phyloP scores from a whole-genome alignment of 2,113 vertebrate species.

The Parus major region DNA sequence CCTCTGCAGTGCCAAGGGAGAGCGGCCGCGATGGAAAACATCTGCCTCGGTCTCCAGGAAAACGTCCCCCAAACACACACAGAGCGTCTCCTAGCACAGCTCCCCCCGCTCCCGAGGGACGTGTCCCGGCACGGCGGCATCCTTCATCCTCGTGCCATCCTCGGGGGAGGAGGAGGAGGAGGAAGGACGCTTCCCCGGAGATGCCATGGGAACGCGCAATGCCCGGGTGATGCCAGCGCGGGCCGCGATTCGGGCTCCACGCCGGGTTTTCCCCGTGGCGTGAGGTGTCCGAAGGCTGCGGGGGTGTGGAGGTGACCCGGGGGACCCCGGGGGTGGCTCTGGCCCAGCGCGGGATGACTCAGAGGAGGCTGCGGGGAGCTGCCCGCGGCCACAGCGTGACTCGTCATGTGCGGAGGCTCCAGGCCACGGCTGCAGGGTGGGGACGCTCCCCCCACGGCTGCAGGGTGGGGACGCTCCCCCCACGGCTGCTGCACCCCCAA shows the following conservation, averaged over 20 bases:
- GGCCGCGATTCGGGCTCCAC: rapidly evolving
- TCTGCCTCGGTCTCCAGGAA: neutral
- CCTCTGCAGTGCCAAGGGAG: neutral
- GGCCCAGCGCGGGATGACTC: neutral
- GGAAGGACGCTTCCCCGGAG: neutral
- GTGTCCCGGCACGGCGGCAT: neutral
- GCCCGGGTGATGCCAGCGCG: neutral
- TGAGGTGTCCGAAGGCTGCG: neutral
- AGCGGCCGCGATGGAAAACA: neutral
- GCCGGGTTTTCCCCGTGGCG: rapidly evolving
- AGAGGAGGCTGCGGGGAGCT: neutral
- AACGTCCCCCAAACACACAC: neutral
- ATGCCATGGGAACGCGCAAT: neutral
- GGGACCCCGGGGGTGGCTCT: neutral
- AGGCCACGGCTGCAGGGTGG: neutral
- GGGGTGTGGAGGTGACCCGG: neutral
- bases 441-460: neutral
- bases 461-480: neutral
- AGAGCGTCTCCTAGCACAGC: neutral
- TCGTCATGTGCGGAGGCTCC: neutral
- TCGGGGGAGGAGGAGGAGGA: neutral
- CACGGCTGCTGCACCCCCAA: neutral
- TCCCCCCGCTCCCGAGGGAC: rapidly evolving
- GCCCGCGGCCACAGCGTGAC: neutral
- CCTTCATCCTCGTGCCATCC: neutral